phyloP scores from a whole-genome alignment of 2,113 vertebrate species.

The Microcebus murinus region DNA sequence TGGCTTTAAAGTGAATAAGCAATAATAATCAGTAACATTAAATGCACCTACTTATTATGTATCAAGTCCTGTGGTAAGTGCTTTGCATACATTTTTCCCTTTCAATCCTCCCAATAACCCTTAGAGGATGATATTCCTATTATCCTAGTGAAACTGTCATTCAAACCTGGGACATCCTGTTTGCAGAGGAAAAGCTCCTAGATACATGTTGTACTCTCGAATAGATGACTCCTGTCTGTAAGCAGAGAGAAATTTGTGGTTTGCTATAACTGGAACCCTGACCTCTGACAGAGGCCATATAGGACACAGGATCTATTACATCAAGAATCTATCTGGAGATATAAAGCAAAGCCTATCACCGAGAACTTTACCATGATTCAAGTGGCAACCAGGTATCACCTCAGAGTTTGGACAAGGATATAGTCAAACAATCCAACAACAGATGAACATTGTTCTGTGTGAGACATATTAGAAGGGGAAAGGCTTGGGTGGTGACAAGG shows the following conservation, averaged over 20 bases:
- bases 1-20: neutral
- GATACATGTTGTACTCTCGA: neutral
- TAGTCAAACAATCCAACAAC: neutral
- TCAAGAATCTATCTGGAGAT: neutral
- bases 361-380: neutral
- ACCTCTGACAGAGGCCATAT: neutral
- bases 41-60: neutral
- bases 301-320: neutral
- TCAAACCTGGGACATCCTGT: neutral
- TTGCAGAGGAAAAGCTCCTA: neutral
- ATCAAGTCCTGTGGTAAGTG: neutral
- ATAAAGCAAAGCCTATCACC: neutral
- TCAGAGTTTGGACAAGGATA: neutral
- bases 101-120: neutral
- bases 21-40: neutral
- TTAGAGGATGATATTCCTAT: neutral
- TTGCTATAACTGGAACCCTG: neutral
- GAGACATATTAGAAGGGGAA: neutral
- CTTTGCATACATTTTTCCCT: neutral
- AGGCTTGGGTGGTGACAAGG: neutral
- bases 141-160: neutral
- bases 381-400: neutral
- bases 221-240: neutral
- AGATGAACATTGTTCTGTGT: neutral
- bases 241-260: neutral